Conservation (phyloP, 2,888 invertebrate genomes). For the Lissocephala sabroskyi region DNA sequence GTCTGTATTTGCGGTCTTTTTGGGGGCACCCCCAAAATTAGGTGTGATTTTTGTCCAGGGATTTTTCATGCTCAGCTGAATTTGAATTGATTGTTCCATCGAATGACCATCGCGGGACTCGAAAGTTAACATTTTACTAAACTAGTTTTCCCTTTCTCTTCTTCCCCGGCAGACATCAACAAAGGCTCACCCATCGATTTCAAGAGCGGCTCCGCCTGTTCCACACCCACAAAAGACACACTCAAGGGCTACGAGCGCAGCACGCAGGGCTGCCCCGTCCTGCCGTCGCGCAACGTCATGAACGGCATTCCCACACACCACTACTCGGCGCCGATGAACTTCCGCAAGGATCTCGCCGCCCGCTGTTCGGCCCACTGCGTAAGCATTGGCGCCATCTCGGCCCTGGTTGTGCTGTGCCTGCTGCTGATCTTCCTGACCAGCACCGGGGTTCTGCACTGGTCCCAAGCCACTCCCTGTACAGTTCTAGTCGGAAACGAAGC, state of each 20-base stretch:
- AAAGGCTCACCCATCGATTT: conserved; percentile 92
- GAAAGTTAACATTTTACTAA: not conserved
- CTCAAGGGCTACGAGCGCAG: conserved; percentile 75
- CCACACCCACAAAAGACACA: conserved; percentile 87
- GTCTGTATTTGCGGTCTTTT: conserved; percentile 2
- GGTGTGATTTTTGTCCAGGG: conserved; percentile 33
- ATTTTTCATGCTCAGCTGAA: too few relatives aligned
- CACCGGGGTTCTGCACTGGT: conserved; percentile 88
- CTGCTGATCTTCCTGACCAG: conserved; percentile 90
- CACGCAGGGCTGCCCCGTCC: conserved; percentile 78
- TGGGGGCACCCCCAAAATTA: conserved; percentile 18
- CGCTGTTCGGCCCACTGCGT: conserved; percentile 94
- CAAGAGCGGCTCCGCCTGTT: conserved; percentile 88
- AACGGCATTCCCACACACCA: conserved; percentile 78
- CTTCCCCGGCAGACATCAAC: conserved; percentile 83
- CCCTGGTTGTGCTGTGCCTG: conserved; percentile 86
- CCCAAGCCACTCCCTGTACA: conserved; percentile 86
- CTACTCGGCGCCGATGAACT: conserved; percentile 88
- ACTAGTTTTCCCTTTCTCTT: conserved; percentile 1
- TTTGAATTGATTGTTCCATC: too few relatives aligned
- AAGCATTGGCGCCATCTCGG: conserved; percentile 88
- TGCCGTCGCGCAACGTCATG: conserved; percentile 79
- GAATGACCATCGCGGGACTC: too few relatives aligned
- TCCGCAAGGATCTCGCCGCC: conserved; percentile 88
- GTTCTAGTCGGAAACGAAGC: conserved; percentile 87